phyloP scores from a whole-genome alignment of 2,113 vertebrate species.

The Vidua chalybeata region DNA sequence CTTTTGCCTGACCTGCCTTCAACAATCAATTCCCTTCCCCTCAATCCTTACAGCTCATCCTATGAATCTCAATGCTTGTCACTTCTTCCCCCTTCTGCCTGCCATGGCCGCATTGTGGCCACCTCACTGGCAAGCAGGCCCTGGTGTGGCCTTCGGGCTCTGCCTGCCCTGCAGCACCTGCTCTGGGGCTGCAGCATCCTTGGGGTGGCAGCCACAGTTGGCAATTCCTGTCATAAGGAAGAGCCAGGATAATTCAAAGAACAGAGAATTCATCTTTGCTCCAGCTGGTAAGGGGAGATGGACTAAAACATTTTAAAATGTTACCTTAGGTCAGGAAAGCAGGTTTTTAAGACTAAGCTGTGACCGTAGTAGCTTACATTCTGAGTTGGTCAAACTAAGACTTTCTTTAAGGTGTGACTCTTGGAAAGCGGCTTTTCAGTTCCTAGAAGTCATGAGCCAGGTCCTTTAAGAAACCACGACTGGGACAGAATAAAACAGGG shows the following conservation, averaged over 20 bases:
- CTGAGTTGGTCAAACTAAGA: neutral
- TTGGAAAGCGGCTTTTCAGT: neutral
- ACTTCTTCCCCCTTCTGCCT: neutral
- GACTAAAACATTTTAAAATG: neutral
- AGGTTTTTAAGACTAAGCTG: neutral
- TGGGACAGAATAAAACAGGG: neutral
- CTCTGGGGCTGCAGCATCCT: neutral
- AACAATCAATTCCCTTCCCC: rapidly evolving
- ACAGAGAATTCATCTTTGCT: neutral
- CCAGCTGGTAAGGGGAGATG: neutral
- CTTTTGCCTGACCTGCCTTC: neutral
- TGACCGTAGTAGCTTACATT: neutral
- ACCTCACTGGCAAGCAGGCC: neutral
- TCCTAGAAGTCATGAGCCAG: neutral
- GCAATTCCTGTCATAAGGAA: rapidly evolving
- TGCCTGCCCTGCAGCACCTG: neutral
- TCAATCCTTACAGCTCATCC: neutral
- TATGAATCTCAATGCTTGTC: neutral
- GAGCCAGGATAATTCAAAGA: neutral
- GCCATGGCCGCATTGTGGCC: rapidly evolving
- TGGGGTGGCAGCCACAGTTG: neutral
- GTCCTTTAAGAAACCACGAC: neutral
- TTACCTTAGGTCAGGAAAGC: neutral
- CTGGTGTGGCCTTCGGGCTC: neutral
- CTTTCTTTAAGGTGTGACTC: neutral